Base-by-base conservation (phyloP, 2,888 invertebrate species). In the Drosophila monieri region DNA sequence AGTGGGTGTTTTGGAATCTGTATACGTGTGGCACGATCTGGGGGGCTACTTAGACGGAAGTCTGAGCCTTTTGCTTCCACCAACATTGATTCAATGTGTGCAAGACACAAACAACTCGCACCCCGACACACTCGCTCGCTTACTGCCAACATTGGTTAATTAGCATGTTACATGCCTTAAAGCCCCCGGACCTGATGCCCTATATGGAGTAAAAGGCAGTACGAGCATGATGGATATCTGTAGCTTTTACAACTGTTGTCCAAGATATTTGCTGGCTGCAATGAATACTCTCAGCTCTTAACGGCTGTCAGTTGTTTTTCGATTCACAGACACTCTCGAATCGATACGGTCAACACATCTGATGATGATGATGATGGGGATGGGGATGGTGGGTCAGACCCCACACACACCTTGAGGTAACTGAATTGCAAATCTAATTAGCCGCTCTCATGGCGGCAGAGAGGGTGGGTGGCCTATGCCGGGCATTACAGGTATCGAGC, bases 391-490 rank as follows among this genome's bases (percentile, higher is more conserved):
- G 60, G 37, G n/a, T 23, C 23, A 35, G 72, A 41, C 48, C 49
- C 49, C 53, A 41, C 59, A 18, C 59, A 18, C 2, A 65, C 41
- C 53, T 54, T 27, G 39, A 2, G 39, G 65, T 4, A 73, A 72
- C 54, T 68, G 68, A 73, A 84, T 77, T 79, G 73, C 78, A 85
- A 77, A 85, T 88, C 86, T 76, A 85, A 85, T 85, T 88, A 83
- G 83, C 67, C 61, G 65, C 58, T 70, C 66, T 60, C 56, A 32
- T 12, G n/a, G 43, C n/a, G 6, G 8, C n/a, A 6, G 5, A 21
- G 9, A n/a, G 46, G 25, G 14, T 30, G 52, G 39, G 41, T 52
- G 48, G 59, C 15, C 2, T 18, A 18, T 18, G 18, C 18, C 18
- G 18, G 15, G 25, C 18, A 32, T 41, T 37, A 35, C 41, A 32